These are phyloP conservation scores for Procambarus clarkii DNA, from an alignment of 1,140 invertebrate genomes.

Conservation along the genomic window DNA sequence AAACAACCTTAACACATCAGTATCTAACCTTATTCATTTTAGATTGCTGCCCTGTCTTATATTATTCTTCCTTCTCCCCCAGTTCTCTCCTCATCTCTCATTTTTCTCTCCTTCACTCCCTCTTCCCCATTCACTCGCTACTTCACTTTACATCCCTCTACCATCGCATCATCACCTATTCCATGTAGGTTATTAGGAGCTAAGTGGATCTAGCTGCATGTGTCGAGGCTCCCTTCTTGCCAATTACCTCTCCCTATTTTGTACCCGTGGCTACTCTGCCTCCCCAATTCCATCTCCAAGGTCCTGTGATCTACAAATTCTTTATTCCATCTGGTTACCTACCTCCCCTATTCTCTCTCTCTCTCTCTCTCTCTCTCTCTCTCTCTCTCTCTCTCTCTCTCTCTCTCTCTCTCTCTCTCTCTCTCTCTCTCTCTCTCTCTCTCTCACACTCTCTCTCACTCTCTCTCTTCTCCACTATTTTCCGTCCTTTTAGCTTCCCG, in stretches of 20 bases:
- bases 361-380: too few relatives aligned
- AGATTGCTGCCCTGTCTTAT: neutral
- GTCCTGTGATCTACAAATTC: too few relatives aligned
- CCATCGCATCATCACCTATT: too few relatives aligned
- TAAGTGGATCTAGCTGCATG: too few relatives aligned
- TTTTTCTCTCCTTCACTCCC: neutral
- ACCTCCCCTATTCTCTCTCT: neutral
- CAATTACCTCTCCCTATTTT: neutral
- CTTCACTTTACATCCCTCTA: too few relatives aligned
- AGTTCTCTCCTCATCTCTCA: neutral
- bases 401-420: too few relatives aligned
- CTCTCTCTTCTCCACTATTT: neutral
- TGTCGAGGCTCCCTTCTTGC: neutral
- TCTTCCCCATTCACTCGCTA: neutral
- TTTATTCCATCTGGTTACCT: neutral
- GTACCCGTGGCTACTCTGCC: neutral
- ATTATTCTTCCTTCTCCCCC: neutral
- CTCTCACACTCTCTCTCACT: neutral
- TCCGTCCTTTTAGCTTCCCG: neutral
- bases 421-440: neutral
- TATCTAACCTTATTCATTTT: too few relatives aligned
- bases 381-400: too few relatives aligned
- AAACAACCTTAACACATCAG: too few relatives aligned
- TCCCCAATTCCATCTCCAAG: neutral
- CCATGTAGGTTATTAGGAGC: too few relatives aligned